Evolutionary conservation across 2,888 invertebrate species (phyloP).

Genomic region (Bimastos eiseni): DNA sequence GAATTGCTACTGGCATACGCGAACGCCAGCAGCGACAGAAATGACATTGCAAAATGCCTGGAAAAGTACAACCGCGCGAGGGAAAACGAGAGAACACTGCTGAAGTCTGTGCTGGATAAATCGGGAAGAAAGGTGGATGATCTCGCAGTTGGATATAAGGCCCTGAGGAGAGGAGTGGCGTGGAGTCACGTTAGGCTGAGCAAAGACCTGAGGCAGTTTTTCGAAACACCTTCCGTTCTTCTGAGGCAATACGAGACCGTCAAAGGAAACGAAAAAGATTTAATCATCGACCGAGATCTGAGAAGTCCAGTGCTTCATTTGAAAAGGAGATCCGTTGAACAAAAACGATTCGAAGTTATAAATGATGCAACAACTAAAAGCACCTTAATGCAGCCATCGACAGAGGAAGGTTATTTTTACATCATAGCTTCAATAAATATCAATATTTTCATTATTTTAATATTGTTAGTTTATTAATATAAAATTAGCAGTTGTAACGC

Average conservation of each 20-base stretch:
- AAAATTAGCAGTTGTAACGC: no score
- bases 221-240: no score
- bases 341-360: no score
- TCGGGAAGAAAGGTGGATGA: background rate
- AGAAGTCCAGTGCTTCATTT: no score
- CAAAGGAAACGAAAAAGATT: background rate
- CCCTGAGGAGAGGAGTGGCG: background rate
- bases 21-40: background rate
- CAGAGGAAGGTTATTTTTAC: no score
- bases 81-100: background rate
- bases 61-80: background rate
- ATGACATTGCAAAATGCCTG: background rate
- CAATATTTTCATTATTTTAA: no score
- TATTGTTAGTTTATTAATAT: no score
- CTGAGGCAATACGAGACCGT: background rate
- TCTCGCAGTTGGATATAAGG: background rate
- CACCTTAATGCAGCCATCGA: no score
- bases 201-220: background rate
- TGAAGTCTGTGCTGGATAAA: rapidly evolving
- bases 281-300: background rate
- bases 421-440: no score
- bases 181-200: background rate
- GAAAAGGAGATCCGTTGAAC: no score
- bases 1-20: background rate
- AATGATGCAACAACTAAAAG: no score